Evolutionary conservation across 2,797 vertebrate genomes (phyloP), one percentile per base, ranked within the genome.

Genomic region (Columba guinea): DNA sequence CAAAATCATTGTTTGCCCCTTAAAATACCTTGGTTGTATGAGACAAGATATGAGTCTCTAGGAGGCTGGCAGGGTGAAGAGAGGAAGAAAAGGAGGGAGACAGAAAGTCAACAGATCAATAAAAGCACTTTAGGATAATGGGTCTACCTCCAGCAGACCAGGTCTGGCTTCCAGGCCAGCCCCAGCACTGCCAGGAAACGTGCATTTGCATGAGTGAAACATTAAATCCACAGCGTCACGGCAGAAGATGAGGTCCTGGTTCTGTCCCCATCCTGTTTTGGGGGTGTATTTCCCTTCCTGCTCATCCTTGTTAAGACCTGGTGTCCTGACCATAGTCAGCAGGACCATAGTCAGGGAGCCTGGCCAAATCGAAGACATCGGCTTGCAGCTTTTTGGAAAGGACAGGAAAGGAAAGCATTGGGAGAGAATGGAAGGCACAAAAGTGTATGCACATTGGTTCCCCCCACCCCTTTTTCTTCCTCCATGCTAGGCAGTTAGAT

Each of bases 121-220:
- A 98, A 98, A 98, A 98, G 95, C 98, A 98, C 98, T 98, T 98
- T 98, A 98, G 96, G 96, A 96, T 98, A 98, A 98, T 98, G 98
- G 97, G 97, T 94, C 78, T 84, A 95, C 97, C 97, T 96, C 55
- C 21, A 93, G 94, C 93, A 96, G 93, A 94, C 68, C 46, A 49
- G 90, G 94, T 96, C 96, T 96, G 94, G 93, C 78, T 94, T 84
- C 88, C 92, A 92, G 87, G 89, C 89, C 53, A 97, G 92, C 95
- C 97, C 95, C 95, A 94, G 97, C 97, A 94, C 94, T 98, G 97
- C 98, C 98, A 97, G 98, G 97, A 98, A 98, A 97, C 65, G 77
- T 48, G 34, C 84, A 89, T 97, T 96, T 97, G 92, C 88, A 90
- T 35, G 91, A 97, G 96, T 48, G 94, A 97, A 97, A 94, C 13